Percentiles rank a stretch among this genome's conserved stretches.
These are phyloP conservation scores for Cololabis saira DNA, from an alignment of 2,113 vertebrate genomes.

Conservation along the genomic window DNA sequence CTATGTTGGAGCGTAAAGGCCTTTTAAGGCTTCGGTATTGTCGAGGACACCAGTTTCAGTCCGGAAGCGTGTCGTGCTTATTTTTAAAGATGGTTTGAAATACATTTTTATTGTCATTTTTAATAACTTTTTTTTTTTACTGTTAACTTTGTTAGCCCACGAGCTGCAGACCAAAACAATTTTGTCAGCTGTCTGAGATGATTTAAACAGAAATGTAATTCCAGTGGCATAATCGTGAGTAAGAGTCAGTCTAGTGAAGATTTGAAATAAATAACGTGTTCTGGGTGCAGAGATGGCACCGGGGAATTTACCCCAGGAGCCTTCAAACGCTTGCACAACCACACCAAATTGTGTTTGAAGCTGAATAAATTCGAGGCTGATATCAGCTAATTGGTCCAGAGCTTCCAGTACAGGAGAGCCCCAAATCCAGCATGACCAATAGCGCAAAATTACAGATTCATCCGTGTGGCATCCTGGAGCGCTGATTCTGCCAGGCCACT, in stretches of 20 bases:
- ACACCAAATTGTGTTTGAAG: conserved; percentile 84
- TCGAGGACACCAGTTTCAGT: too few relatives aligned
- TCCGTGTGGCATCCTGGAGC: conserved; percentile 34
- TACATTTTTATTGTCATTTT: too few relatives aligned
- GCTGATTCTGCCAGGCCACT: conserved; percentile 37
- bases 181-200: conserved; percentile 12
- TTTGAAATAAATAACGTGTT: conserved; percentile 62
- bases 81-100: too few relatives aligned
- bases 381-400: conserved; percentile 74
- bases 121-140: too few relatives aligned
- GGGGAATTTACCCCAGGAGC: conserved; percentile 79
- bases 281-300: conserved; percentile 78
- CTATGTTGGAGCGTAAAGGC: too few relatives aligned
- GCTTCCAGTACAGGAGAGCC: conserved; percentile 70
- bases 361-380: conserved; percentile 81
- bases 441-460: conserved; percentile 54
- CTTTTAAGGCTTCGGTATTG: too few relatives aligned
- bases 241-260: conserved; percentile 26
- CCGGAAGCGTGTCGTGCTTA: too few relatives aligned
- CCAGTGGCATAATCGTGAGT: conserved; percentile 23
- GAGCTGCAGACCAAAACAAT: conserved; percentile 1
- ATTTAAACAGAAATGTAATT: conserved; percentile 31
- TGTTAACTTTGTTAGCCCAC: too few relatives aligned
- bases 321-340: conserved; percentile 84
- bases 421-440: conserved; percentile 72